A percentile compares a stretch with the other conserved stretches of the same genome.
phyloP scores from a whole-genome alignment of 2,113 vertebrate genomes.

The Euleptes europaea region DNA sequence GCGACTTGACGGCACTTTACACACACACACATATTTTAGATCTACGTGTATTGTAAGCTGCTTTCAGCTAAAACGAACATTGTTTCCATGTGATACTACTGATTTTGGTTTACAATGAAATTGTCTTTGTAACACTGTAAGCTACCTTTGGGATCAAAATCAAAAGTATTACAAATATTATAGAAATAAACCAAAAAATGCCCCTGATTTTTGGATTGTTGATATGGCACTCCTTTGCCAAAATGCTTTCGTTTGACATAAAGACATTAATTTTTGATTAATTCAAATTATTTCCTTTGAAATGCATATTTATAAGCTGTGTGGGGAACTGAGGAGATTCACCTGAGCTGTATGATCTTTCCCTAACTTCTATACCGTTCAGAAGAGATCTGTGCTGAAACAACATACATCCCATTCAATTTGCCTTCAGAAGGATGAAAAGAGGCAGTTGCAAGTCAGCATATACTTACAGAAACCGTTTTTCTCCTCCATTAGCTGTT shows the following conservation, averaged over 20 bases:
- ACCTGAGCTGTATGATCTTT: constrained; percentile 5
- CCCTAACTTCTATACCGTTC: constrained; percentile 13
- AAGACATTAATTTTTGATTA: neutral
- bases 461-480: constrained; percentile 48
- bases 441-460: constrained; percentile 53
- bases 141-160: too few relatives aligned
- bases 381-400: constrained; percentile 33
- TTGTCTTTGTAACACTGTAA: too few relatives aligned
- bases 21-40: too few relatives aligned
- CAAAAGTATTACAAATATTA: too few relatives aligned
- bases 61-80: too few relatives aligned
- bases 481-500: constrained; percentile 60
- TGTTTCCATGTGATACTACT: too few relatives aligned
- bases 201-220: neutral
- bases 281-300: neutral
- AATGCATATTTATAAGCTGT: neutral
- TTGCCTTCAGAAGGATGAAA: constrained; percentile 46
- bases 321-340: neutral
- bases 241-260: neutral
- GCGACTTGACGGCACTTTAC: too few relatives aligned
- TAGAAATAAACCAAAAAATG: too few relatives aligned
- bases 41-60: too few relatives aligned
- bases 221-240: neutral
- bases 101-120: too few relatives aligned
- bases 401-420: constrained; percentile 47